A percentile compares a stretch with the other conserved stretches of the same genome.
Conservation (phyloP, 2,113 vertebrate species). For the Vombatus ursinus region DNA sequence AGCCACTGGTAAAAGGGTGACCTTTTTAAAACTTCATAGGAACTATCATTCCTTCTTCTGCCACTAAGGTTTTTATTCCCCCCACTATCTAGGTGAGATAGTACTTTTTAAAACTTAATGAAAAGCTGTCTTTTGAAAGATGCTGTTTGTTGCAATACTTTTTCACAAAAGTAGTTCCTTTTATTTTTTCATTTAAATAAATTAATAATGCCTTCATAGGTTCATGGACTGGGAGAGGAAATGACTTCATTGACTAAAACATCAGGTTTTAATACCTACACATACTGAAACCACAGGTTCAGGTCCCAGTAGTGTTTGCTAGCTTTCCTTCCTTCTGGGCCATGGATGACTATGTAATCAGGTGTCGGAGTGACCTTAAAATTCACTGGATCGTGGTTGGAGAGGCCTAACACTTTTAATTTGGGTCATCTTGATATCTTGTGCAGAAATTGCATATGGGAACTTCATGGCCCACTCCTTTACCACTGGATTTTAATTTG, state of each 20-base stretch:
- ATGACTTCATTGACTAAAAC: conserved; percentile 44
- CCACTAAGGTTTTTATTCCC: not conserved
- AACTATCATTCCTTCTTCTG: conserved; percentile 47
- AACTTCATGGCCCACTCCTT: not conserved
- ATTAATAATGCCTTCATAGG: conserved; percentile 23
- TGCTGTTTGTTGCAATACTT: conserved; percentile 26
- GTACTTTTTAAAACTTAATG: conserved; percentile 6
- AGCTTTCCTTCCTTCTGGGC: not conserved
- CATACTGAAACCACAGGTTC: not conserved
- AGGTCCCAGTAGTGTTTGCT: not conserved
- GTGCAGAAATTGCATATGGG: not conserved
- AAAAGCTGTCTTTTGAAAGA: conserved; percentile 45
- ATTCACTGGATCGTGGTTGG: not conserved
- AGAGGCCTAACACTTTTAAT: not conserved
- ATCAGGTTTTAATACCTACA: conserved; percentile 38
- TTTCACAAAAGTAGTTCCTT: conserved; percentile 42
- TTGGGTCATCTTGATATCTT: not conserved
- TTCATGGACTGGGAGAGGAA: conserved; percentile 38
- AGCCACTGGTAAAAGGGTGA: conserved; percentile 34
- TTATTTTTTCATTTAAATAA: conserved; percentile 21
- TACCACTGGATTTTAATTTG: not conserved
- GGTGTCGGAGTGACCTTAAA: conserved; percentile 26
- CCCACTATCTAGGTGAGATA: not conserved
- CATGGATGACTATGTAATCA: not conserved
- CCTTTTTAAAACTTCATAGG: conserved; percentile 7